These are phyloP conservation scores for Phylloscopus trochilus DNA, from an alignment of 2,113 vertebrate genomes.

Conservation along the genomic window DNA sequence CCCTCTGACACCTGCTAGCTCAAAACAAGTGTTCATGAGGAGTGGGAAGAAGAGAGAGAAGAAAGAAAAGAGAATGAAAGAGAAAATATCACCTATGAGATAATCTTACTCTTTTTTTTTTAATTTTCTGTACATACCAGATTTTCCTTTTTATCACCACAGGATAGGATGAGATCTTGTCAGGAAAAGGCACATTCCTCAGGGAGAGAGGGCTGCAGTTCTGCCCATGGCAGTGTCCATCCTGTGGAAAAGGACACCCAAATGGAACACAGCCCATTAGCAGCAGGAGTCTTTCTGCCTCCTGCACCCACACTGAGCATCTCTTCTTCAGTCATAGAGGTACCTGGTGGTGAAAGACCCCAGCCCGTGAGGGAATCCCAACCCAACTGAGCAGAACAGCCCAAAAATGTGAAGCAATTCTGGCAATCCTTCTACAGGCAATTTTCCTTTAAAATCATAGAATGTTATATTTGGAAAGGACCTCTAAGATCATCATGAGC, in stretches of 20 bases:
- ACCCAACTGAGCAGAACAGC: background rate
- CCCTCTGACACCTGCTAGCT: background rate
- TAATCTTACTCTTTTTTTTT: background rate
- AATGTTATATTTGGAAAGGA: background rate
- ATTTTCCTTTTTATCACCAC: background rate
- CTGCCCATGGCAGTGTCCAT: background rate
- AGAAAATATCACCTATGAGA: background rate
- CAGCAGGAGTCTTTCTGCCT: background rate
- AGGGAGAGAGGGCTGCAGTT: background rate
- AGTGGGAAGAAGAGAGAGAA: background rate
- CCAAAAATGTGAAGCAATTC: background rate
- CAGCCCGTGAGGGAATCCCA: background rate
- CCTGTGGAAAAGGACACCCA: background rate
- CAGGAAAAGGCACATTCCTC: background rate
- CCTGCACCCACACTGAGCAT: background rate
- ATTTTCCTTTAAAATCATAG: background rate
- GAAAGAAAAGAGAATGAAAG: background rate
- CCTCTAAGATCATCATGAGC: accelerated
- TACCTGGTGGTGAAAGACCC: background rate
- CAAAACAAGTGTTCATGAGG: background rate
- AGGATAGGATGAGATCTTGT: background rate
- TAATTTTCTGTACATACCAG: background rate
- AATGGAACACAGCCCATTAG: background rate
- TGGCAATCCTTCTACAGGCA: background rate
- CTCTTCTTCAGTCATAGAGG: background rate